Evolutionary conservation across 1,140 invertebrate genomes (phyloP).

Genomic region (Megathymus violae): DNA sequence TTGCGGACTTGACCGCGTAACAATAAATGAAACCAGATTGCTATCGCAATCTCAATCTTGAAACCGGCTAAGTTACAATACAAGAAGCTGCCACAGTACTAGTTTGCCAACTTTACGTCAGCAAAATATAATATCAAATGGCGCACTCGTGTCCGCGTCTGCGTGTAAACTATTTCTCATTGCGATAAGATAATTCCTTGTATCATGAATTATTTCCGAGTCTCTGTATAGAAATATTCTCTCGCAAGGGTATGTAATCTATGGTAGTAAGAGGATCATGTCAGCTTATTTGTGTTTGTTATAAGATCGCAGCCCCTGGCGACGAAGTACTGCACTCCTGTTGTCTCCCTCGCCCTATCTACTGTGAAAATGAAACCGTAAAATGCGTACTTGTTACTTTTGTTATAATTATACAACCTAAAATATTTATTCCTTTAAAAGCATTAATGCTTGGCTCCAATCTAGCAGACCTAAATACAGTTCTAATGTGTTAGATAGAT

Average conservation of each 20-base stretch:
- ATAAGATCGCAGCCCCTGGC: constrained; percentile 66
- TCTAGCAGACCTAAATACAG: no score
- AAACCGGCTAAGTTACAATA: constrained; percentile 36
- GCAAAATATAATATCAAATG: constrained; percentile 41
- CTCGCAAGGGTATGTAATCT: constrained; percentile 67
- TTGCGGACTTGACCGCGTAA: constrained; percentile 26
- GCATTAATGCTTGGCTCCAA: no score
- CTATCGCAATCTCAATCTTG: constrained; percentile 27
- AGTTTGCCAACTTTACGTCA: constrained; percentile 34
- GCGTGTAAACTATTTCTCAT: constrained; percentile 66
- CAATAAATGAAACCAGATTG: constrained; percentile 31
- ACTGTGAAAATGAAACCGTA: no score
- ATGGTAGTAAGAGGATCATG: constrained; percentile 77
- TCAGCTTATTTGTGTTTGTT: constrained; percentile 81
- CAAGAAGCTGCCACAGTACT: constrained; percentile 41
- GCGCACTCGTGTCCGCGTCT: constrained; percentile 44
- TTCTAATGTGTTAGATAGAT: no score
- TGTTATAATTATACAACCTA: no score
- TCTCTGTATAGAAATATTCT: constrained; percentile 59
- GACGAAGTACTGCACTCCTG: constrained; percentile 46
- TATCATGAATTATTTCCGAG: constrained; percentile 46
- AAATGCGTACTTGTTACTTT: no score
- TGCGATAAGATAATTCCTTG: constrained; percentile 65
- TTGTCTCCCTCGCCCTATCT: constrained; percentile 53
- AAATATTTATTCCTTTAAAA: no score